phyloP scores from a whole-genome alignment of 2,113 vertebrate genomes.

The Callaeas wilsoni region DNA sequence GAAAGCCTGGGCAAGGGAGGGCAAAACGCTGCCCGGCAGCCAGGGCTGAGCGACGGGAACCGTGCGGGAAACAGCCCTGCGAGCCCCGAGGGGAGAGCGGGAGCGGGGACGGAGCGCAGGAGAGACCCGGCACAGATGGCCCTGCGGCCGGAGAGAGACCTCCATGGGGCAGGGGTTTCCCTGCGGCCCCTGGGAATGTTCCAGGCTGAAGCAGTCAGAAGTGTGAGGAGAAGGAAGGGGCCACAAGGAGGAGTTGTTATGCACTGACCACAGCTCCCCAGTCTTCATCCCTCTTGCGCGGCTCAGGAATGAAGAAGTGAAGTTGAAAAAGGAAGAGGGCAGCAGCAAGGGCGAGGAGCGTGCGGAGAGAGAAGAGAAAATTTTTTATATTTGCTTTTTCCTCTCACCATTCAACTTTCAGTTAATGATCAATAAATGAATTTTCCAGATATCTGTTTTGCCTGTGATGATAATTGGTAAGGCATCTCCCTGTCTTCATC shows the following conservation, averaged over 20 bases:
- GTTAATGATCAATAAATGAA: neutral
- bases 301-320: neutral
- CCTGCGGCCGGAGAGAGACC: neutral
- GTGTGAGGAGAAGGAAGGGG: neutral
- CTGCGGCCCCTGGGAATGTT: fast-evolving
- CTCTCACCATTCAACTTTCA: neutral
- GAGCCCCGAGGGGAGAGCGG: neutral
- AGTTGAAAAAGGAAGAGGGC: neutral
- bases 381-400: neutral
- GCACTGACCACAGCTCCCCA: fast-evolving
- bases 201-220: fast-evolving
- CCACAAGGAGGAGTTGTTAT: neutral
- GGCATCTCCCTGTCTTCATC: neutral
- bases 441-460: neutral
- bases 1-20: neutral
- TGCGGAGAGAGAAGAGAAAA: neutral
- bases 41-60: neutral
- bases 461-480: neutral
- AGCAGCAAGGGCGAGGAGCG: fast-evolving
- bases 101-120: neutral
- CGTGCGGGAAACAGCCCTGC: neutral
- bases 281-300: fast-evolving
- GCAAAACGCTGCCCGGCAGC: neutral
- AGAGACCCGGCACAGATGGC: neutral
- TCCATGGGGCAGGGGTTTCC: fast-evolving